phyloP scores from a whole-genome alignment of 2,888 invertebrate species.

The Lasius platythorax region DNA sequence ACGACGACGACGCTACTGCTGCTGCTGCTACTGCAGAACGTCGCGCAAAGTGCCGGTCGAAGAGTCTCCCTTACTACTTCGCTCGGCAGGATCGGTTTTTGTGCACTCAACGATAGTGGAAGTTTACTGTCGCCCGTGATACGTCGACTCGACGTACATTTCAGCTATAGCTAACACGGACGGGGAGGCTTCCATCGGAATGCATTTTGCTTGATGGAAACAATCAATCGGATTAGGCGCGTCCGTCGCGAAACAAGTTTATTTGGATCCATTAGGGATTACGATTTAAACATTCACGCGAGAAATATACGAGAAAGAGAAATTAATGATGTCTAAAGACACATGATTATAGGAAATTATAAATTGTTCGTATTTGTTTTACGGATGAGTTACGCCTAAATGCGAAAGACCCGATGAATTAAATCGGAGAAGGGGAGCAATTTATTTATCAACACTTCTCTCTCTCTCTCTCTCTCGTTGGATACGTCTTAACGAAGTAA shows the following conservation, averaged over 20 bases:
- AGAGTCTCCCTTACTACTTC: slow-evolving; percentile 53
- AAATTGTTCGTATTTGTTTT: not conserved
- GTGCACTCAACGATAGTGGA: slow-evolving; percentile 56
- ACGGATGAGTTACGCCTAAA: not conserved
- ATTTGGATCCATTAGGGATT: slow-evolving; percentile 43
- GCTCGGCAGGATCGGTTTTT: slow-evolving; percentile 56
- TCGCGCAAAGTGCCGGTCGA: slow-evolving; percentile 57
- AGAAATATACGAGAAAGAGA: not conserved
- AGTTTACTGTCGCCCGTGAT: slow-evolving; percentile 57
- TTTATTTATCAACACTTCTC: slow-evolving; percentile 33
- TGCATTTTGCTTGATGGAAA: slow-evolving; percentile 46
- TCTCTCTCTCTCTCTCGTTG: not conserved
- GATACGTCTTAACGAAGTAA: slow-evolving; percentile 41
- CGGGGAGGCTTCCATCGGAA: slow-evolving; percentile 25
- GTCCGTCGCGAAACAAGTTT: slow-evolving; percentile 33
- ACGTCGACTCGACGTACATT: slow-evolving; percentile 52
- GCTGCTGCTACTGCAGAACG: slow-evolving; percentile 27
- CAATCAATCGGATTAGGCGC: slow-evolving; percentile 42
- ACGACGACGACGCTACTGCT: slow-evolving; percentile 42
- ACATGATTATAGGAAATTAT: not conserved
- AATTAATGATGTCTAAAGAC: slow-evolving; percentile 14
- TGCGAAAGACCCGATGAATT: slow-evolving; percentile 8
- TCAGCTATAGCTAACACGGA: slow-evolving; percentile 25
- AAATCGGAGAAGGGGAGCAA: slow-evolving; percentile 27
- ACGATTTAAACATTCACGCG: slow-evolving; percentile 28